These are phyloP conservation scores for Gibbula magus DNA, from an alignment of 2,888 invertebrate genomes.

Conservation along the genomic window DNA sequence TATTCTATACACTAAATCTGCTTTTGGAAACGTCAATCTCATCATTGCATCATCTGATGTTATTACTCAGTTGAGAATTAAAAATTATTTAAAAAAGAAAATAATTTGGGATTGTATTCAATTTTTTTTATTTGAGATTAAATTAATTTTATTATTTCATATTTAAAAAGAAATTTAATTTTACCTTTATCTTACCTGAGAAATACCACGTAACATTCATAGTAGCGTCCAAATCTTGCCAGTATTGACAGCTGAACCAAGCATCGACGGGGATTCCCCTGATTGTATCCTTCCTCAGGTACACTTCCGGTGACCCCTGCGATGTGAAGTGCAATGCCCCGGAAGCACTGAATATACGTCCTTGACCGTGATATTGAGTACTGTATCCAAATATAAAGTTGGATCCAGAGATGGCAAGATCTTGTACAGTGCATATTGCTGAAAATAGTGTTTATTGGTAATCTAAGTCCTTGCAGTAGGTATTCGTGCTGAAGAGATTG, in stretches of 20 bases:
- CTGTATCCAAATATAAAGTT: neutral
- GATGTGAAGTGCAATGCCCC: conserved; percentile 11
- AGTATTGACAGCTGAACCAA: conserved; percentile 28
- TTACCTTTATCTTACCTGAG: conserved; percentile 16
- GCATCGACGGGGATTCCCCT: conserved; percentile 21
- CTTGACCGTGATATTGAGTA: neutral
- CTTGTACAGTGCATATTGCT: neutral
- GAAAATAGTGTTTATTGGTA: neutral
- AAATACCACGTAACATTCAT: conserved; percentile 29
- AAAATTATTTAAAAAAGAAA: no score
- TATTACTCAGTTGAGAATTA: no score
- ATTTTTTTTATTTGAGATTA: no score
- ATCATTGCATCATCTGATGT: no score
- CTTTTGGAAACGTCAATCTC: no score
- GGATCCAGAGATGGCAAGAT: neutral
- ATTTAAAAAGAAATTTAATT: no score
- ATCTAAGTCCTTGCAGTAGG: no score
- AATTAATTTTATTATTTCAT: no score
- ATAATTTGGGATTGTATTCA: no score
- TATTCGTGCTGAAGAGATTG: no score
- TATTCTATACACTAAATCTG: no score
- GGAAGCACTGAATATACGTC: conserved; percentile 12
- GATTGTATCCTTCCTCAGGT: neutral
- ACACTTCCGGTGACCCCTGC: neutral
- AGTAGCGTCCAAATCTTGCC: conserved; percentile 8